phyloP scores from a whole-genome alignment of 1,140 invertebrate genomes.

The Pseudomyrmex pallidus region DNA sequence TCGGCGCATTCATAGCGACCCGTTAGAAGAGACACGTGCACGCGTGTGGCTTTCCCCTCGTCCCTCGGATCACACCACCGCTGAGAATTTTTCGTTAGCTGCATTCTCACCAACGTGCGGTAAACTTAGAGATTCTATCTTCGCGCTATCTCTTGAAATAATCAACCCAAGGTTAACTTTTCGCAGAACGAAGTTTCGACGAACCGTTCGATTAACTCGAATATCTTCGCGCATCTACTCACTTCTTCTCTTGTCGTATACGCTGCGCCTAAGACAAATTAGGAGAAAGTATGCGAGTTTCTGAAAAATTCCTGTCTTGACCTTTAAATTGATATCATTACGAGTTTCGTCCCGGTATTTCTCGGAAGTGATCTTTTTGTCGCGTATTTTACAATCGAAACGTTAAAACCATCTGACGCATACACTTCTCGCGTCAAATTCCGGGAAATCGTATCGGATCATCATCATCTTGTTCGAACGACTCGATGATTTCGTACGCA shows the following conservation, averaged over 20 bases:
- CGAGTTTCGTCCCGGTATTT: too few species aligned
- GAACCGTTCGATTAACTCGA: neutral
- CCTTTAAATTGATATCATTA: too few species aligned
- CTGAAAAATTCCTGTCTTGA: too few species aligned
- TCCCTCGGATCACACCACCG: neutral
- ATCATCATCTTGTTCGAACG: neutral
- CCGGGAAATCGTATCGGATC: neutral
- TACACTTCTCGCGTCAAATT: slow-evolving; percentile 13
- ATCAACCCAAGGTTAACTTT: slow-evolving; percentile 3
- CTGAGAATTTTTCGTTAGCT: slow-evolving; percentile 19
- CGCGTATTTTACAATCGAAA: too few species aligned
- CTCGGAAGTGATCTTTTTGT: too few species aligned
- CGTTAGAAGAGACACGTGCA: neutral
- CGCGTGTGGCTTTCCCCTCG: slow-evolving; percentile 9
- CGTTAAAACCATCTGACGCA: too few species aligned
- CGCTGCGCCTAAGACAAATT: too few species aligned
- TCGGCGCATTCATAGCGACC: slow-evolving; percentile 13
- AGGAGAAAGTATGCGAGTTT: too few species aligned
- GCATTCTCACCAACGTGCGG: slow-evolving; percentile 17
- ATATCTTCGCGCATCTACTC: too few species aligned
- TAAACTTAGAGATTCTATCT: slow-evolving; percentile 20
- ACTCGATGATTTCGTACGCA: neutral
- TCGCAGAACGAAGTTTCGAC: neutral
- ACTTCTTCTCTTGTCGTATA: too few species aligned
- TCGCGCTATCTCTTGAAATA: slow-evolving; percentile 10